Evolutionary conservation across 2,113 vertebrate species (phyloP), one percentile per base, ranked within the genome.

Genomic region (Meles meles): DNA sequence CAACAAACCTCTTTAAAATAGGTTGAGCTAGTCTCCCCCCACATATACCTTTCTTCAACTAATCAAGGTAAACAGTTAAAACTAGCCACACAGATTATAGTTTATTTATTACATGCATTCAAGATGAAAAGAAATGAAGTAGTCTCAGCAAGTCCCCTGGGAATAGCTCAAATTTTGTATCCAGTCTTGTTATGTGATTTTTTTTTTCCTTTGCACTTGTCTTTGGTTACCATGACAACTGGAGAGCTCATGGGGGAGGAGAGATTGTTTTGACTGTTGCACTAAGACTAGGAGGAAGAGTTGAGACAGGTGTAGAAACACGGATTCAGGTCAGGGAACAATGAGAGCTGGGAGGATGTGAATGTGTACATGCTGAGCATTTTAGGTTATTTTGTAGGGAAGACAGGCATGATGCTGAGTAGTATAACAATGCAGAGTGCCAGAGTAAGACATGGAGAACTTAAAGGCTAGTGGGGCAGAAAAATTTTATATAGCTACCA

Each of bases 141-240:
- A 7, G 49, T 85, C 72, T 91, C 92, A 82, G 94, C 57, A 90
- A 96, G 65, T 81, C 71, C 76, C 39, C 81, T 77, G 47, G 42
- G 29, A 49, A 77, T 49, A 88, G 37, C 82, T 97, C 85, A 77
- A 31, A 88, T 55, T 96, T 92, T 79, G 27, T 47, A 25, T 87
- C 83, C 90, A 84, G 31, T 42, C 8, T 95, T 29, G 71, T 52
- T 96, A 8, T 65, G 10, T 49, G 21, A 23, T 92, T 82, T 77
- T 77, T 93, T 79, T 72, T 57, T 3, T n/a, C n/a, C 90, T 94
- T 94, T 96, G 88, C 71, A 25, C 29, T 13, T 63, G n/a, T 13
- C 69, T 96, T 96, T 92, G 79, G 95, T 97, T 98, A 83, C 97
- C 61, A 94, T 97, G 95, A 93, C 86, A 91, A 96, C 95, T 37